A percentile compares a stretch with the other conserved stretches of the same genome.
phyloP scores from a whole-genome alignment of 2,113 vertebrate genomes.

The Scolopax mira region DNA sequence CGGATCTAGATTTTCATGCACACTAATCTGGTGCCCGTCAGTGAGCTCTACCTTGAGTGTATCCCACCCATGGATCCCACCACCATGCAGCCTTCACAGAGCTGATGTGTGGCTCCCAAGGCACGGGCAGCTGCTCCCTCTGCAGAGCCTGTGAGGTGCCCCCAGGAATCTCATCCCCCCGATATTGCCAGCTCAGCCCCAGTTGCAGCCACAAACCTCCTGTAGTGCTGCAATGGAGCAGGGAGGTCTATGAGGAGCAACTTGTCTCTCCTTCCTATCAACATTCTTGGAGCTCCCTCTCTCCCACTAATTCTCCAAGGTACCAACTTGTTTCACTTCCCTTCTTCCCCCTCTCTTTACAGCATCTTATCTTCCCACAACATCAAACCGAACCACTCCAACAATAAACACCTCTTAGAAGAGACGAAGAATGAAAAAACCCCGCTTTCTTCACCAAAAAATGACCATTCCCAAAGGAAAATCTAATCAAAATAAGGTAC shows the following conservation, averaged over 20 bases:
- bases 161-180: background rate
- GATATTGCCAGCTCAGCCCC: background rate
- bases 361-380: background rate
- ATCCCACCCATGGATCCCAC: background rate
- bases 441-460: background rate
- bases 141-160: background rate
- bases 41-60: background rate
- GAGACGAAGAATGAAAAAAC: background rate
- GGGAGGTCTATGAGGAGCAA: background rate
- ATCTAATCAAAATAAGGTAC: slow-evolving; percentile 71
- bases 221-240: background rate
- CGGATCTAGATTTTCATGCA: background rate
- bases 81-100: rapidly evolving
- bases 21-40: too few relatives aligned
- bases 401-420: background rate
- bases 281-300: background rate
- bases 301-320: background rate
- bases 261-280: background rate
- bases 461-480: background rate
- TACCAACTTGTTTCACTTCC: background rate
- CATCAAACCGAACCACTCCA: background rate
- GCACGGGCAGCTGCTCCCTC: background rate
- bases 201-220: background rate
- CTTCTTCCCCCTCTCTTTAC: background rate
- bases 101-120: background rate